phyloP scores from a whole-genome alignment of 2,888 invertebrate genomes.

The Eupsilia transversa region DNA sequence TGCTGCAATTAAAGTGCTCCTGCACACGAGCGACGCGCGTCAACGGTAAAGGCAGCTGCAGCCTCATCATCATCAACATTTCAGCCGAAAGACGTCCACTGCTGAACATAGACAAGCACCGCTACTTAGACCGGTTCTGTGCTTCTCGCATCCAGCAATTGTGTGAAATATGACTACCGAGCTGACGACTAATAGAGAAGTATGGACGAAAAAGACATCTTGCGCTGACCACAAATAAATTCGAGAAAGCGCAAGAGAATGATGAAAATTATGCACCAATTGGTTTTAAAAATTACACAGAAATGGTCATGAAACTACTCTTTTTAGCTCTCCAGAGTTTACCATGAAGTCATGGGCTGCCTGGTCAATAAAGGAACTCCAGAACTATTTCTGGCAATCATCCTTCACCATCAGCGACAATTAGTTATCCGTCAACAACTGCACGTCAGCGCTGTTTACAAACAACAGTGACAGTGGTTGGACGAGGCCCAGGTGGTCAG shows the following conservation, averaged over 20 bases:
- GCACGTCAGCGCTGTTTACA: slow-evolving; percentile 47
- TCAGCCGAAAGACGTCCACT: too few species aligned
- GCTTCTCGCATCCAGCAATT: too few species aligned
- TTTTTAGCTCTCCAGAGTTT: neutral
- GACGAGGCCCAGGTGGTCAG: slow-evolving; percentile 33
- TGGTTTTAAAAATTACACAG: neutral
- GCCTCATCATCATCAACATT: too few species aligned
- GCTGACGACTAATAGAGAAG: neutral
- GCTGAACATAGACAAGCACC: too few species aligned
- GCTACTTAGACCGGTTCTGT: too few species aligned
- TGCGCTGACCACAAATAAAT: neutral
- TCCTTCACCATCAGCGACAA: neutral
- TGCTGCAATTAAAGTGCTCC: too few species aligned
- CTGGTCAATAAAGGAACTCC: neutral
- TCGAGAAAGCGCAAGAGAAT: neutral
- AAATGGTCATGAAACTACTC: neutral
- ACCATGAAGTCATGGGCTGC: neutral
- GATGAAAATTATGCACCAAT: neutral
- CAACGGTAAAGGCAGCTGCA: too few species aligned
- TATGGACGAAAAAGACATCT: neutral
- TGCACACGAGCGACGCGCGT: too few species aligned
- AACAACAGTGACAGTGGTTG: slow-evolving; percentile 39
- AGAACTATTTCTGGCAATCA: slow-evolving; percentile 7
- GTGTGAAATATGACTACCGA: too few species aligned
- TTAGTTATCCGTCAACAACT: slow-evolving; percentile 42